Percentiles rank a stretch among this genome's conserved stretches.
Evolutionary conservation across 2,113 vertebrate species (phyloP).

Genomic region (Hystrix cristata): DNA sequence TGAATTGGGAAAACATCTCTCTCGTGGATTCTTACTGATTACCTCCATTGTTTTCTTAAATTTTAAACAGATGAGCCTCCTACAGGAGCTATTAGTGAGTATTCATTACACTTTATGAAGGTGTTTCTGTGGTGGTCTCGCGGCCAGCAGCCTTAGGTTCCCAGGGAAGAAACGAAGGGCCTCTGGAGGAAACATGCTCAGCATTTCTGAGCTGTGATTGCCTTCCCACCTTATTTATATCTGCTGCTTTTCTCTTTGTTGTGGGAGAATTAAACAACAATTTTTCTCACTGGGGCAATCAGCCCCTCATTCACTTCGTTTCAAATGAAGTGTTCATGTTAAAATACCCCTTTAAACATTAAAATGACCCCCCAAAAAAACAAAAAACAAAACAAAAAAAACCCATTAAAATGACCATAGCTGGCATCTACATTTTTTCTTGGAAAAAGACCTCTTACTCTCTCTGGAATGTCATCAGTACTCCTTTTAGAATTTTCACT

Average conservation of each 20-base stretch:
- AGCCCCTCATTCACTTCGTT: constrained; percentile 19
- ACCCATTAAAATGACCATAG: neutral
- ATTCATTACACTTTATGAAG: neutral
- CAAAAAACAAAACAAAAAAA: no score
- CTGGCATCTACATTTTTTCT: neutral
- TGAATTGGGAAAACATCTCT: neutral
- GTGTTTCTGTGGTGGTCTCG: neutral
- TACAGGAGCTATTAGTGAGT: neutral
- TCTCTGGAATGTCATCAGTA: neutral
- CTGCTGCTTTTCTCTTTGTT: neutral
- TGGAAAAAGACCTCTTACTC: neutral
- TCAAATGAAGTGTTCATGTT: neutral
- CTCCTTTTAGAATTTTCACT: neutral
- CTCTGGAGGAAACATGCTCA: neutral
- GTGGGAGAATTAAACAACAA: neutral
- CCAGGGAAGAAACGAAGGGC: neutral
- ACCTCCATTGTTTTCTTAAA: neutral
- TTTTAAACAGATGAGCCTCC: neutral
- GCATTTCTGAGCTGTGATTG: neutral
- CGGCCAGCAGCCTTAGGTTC: neutral
- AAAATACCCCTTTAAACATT: neutral
- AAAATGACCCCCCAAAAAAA: neutral
- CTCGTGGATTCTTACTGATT: constrained; percentile 13
- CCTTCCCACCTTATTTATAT: constrained; percentile 37
- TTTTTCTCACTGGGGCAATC: constrained; percentile 45